Conservation (phyloP, 2,888 invertebrate species). For the Bruchidius siliquastri region DNA sequence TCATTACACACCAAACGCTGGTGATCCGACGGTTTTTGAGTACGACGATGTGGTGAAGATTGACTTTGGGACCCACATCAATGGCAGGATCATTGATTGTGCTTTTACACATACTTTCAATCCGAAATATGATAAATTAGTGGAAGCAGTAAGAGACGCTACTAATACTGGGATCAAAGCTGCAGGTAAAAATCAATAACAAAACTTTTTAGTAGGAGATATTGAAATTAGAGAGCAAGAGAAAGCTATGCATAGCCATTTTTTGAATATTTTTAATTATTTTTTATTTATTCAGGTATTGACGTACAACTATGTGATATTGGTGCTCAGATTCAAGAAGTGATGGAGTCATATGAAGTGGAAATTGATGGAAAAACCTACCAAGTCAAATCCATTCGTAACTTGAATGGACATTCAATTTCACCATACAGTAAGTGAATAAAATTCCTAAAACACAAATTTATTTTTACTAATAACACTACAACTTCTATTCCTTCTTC, state of each 20-base stretch:
- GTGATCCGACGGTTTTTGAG: constrained; percentile 86
- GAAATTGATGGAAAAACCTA: constrained; percentile 95
- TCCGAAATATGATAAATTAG: constrained; percentile 88
- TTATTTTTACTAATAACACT: too few species aligned
- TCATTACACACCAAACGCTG: constrained; percentile 98
- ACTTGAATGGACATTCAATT: constrained; percentile 99
- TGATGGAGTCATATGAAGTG: constrained; percentile 99
- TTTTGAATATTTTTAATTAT: too few species aligned
- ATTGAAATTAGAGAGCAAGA: neutral
- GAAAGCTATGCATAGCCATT: too few species aligned
- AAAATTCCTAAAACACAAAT: too few species aligned
- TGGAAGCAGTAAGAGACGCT: constrained; percentile 95
- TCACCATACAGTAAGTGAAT: constrained; percentile 86
- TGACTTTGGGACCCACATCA: constrained; percentile 97
- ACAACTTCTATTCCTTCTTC: too few species aligned
- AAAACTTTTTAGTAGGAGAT: neutral
- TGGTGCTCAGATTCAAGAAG: constrained; percentile 95
- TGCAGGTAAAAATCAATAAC: constrained; percentile 32
- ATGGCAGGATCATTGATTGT: constrained; percentile 97
- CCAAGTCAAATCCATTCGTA: constrained; percentile 95
- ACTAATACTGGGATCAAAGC: constrained; percentile 95
- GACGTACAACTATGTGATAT: constrained; percentile 97
- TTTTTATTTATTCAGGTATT: constrained; percentile 49
- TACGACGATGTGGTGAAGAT: constrained; percentile 98
- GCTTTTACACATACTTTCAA: constrained; percentile 98